phyloP scores from a whole-genome alignment of 2,888 invertebrate species.

The Lasioglossum morio region DNA sequence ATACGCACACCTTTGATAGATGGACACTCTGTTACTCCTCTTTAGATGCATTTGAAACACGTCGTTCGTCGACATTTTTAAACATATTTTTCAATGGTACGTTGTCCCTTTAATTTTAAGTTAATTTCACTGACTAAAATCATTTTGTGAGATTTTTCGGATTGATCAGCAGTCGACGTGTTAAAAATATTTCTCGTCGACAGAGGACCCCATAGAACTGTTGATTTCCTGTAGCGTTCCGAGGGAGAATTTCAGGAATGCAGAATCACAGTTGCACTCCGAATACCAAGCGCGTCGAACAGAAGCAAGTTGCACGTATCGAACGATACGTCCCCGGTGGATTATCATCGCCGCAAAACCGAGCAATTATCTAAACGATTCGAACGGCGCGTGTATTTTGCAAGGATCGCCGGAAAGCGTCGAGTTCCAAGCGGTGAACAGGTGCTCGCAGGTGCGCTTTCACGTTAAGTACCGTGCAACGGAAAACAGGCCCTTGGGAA shows the following conservation, averaged over 20 bases:
- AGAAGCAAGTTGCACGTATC: conserved; percentile 3
- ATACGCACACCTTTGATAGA: neutral
- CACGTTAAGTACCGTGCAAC: conserved; percentile 9
- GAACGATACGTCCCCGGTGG: neutral
- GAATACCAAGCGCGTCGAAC: neutral
- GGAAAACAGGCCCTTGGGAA: conserved; percentile 10
- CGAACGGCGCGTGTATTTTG: neutral
- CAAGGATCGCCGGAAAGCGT: conserved; percentile 6
- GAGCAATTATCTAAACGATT: neutral
- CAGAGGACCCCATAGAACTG: neutral
- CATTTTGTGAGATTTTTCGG: too few relatives aligned
- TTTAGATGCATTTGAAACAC: neutral
- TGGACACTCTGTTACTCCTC: neutral
- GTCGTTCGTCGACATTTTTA: too few relatives aligned
- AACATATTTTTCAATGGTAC: too few relatives aligned
- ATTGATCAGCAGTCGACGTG: too few relatives aligned
- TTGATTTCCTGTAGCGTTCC: neutral
- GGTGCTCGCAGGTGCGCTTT: conserved; percentile 27
- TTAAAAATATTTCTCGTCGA: too few relatives aligned
- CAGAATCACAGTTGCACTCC: neutral
- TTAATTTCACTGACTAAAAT: too few relatives aligned
- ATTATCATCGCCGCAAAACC: neutral
- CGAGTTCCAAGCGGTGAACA: conserved; percentile 18
- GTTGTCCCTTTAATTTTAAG: too few relatives aligned
- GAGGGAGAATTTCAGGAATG: neutral